These are phyloP conservation scores for Nothocercus julius DNA, from an alignment of 2,113 vertebrate species.

Conservation along the genomic window DNA sequence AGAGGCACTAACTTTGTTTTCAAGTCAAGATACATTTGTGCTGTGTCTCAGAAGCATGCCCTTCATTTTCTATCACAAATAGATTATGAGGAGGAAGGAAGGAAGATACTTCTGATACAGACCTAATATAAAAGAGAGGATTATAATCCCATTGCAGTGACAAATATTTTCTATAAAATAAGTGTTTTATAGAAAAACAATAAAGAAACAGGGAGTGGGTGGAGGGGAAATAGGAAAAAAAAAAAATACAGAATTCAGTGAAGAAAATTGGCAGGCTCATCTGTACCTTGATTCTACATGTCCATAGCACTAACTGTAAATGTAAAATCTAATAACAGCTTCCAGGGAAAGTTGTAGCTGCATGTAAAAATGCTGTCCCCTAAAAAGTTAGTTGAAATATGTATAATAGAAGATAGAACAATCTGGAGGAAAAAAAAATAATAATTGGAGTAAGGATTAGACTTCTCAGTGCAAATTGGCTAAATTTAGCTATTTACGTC, in stretches of 20 bases:
- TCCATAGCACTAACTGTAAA: not conserved
- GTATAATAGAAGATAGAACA: not conserved
- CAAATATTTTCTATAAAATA: constrained; percentile 18
- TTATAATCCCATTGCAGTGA: not conserved
- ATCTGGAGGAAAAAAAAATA: not conserved
- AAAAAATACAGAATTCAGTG: not conserved
- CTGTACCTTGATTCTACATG: not conserved
- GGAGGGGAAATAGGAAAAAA: not conserved
- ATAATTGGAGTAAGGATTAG: not conserved
- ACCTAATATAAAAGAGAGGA: not conserved
- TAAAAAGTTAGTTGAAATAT: not conserved
- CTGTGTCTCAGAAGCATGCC: not conserved
- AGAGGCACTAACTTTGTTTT: constrained; percentile 32
- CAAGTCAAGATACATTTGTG: not conserved
- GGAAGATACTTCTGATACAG: not conserved
- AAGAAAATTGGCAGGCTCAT: not conserved
- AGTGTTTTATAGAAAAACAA: not conserved
- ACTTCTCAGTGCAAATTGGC: not conserved
- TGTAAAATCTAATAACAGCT: not conserved
- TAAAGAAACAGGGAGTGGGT: not conserved
- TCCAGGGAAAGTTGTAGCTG: not conserved
- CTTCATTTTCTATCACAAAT: not conserved
- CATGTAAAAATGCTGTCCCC: not conserved
- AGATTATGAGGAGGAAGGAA: not conserved
- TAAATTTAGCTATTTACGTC: not conserved